Evolutionary conservation across 2,888 invertebrate genomes (phyloP), one percentile per base, ranked within the genome.

Genomic region (Xestia c-nigrum): DNA sequence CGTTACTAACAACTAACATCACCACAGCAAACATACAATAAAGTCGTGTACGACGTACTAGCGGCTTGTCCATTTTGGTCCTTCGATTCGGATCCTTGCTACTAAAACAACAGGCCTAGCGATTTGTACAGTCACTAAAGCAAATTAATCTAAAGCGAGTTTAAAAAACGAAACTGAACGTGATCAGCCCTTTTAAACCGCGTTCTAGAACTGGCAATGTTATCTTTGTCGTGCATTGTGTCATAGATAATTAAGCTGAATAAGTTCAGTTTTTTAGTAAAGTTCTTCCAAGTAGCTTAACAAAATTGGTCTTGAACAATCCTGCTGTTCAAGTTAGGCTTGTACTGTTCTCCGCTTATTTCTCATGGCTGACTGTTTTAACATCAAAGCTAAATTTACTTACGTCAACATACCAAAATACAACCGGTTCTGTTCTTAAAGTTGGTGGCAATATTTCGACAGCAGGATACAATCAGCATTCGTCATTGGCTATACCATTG

Each of bases 401-500:
- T 12, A 16, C 12, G 40, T 19, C 14, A 40, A 47, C 46, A 12
- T 46, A 24, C 16, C 65, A 46, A 55, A 76, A 61, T 3, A 38
- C 38, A 78, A 77, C 71, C 24, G 4, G 72, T 71, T 63, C 31
- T 55, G 7, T 40, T 7, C 3, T 0, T 19, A 19, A 47, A 57
- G 21, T 38, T 21, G 1, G 52, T 21, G n/a, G 21, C 7, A 77
- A 47, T 19, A 64, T 81, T 73, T 69, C 83, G 6, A 69, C 50
- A 81, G 31, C 31, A 71, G 84, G 82, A 84, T 52, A 43, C 9
- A 12, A 75, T 43, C 5, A 10, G 38, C 46, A 6, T n/a, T 46
- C 46, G 24, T 55, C 52, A 59, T 52, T 5, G 38, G 21, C 3
- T 19, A n/a, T 6, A 68, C 46, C n/a, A 46, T 24, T 64, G 64